Percentiles rank a stretch among this genome's conserved stretches.
Conservation (phyloP, 2,113 vertebrate species). For the Tautogolabrus adspersus region DNA sequence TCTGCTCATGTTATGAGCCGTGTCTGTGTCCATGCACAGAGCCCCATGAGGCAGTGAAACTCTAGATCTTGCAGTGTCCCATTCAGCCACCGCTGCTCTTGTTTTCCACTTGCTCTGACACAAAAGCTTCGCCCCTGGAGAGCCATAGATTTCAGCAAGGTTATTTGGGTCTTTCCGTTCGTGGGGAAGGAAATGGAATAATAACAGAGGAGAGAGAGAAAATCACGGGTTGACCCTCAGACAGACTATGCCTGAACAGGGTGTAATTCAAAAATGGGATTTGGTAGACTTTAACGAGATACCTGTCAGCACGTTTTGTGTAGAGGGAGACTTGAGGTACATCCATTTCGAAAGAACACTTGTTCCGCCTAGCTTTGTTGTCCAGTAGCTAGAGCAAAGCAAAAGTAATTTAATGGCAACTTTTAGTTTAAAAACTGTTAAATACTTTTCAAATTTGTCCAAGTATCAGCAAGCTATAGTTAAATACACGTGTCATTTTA, state of each 20-base stretch:
- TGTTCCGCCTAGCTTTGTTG: neutral
- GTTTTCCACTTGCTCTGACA: slow-evolving; percentile 78
- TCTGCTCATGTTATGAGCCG: slow-evolving; percentile 59
- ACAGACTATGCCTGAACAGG: slow-evolving; percentile 39
- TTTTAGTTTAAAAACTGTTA: slow-evolving; percentile 10
- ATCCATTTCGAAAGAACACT: slow-evolving; percentile 15
- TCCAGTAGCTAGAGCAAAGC: neutral
- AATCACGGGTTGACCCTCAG: slow-evolving; percentile 63
- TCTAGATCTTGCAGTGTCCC: slow-evolving; percentile 51
- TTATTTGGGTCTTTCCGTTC: slow-evolving; percentile 83
- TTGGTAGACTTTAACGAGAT: slow-evolving; percentile 33
- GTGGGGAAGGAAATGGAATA: slow-evolving; percentile 81
- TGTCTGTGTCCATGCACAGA: slow-evolving; percentile 54
- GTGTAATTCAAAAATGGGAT: slow-evolving; percentile 32
- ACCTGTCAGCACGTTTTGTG: slow-evolving; percentile 19
- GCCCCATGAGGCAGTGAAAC: slow-evolving; percentile 67
- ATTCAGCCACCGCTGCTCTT: slow-evolving; percentile 63
- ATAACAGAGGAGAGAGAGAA: slow-evolving; percentile 72
- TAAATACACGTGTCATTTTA: slow-evolving; percentile 39
- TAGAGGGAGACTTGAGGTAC: neutral
- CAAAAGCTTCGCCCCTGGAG: slow-evolving; percentile 78
- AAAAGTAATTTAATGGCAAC: neutral
- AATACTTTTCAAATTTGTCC: slow-evolving; percentile 32
- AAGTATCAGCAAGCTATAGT: slow-evolving; percentile 35
- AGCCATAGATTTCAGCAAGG: slow-evolving; percentile 77